Evolutionary conservation across 1,140 invertebrate species (phyloP), one percentile per base, ranked within the genome.

Genomic region (Steinernema feltiae): DNA sequence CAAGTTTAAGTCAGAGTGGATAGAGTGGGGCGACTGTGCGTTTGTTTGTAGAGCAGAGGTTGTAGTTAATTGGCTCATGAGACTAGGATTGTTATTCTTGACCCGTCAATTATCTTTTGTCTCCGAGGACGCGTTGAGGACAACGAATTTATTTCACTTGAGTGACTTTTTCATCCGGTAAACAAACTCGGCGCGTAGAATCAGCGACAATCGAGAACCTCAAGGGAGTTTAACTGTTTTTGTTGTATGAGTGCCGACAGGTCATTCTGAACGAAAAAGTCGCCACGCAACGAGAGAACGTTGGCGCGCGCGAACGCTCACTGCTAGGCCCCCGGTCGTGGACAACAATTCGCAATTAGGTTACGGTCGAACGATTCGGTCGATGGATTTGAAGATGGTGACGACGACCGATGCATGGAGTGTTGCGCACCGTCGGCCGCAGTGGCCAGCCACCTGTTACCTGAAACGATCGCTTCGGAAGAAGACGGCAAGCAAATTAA

Each of bases 291-390:
- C 15, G 24, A 63, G 3, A 27, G 53, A 27, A 63, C 35, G 35
- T 41, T 18, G 53, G 53, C 53, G 53, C 7, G 53, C 53, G 53
- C 53, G 24, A 63, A 63, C 53, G 53, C n/a, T n/a, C n/a, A n/a
- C n/a, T n/a, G n/a, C n/a, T 63, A 7, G 24, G 53, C 7, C 53
- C 53, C 53, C 3, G 24, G 53, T 15, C 53, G 53, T 63, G 53
- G 53, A 63, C 53, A 63, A 63, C 53, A 63, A 63, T 63, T 63
- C 53, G 53, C 53, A 63, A 63, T 63, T 63, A 12, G 53, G 24
- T 63, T 63, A 63, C 53, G 53, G 53, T 63, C 24, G 53, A 63
- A 27, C 53, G 53, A 63, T 7, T 63, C 53, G 53, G 53, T 12
- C 53, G 53, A 3, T 63, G 53, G 53, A 63, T 63, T 63, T 63